Conservation (phyloP, 2,888 invertebrate genomes). For the Agrochola macilenta region DNA sequence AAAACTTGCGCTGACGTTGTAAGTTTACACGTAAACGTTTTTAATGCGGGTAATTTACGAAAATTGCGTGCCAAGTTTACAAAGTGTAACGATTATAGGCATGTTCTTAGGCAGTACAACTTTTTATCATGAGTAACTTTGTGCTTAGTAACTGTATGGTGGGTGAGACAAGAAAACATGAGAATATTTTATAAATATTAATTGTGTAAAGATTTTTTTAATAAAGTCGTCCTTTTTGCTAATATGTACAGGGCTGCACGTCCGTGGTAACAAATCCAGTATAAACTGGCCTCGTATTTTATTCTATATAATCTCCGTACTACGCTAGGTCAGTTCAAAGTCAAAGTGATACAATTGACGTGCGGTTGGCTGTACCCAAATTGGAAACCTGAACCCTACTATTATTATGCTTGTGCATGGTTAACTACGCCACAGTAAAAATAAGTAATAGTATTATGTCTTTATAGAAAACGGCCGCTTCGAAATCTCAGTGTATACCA, state of each 20-base stretch:
- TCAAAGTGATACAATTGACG: too few relatives aligned
- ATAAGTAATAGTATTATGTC: too few relatives aligned
- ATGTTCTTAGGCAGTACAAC: conserved; percentile 3
- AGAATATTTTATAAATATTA: neutral
- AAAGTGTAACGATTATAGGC: conserved; percentile 12
- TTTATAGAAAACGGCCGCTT: too few relatives aligned
- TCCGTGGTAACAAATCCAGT: too few relatives aligned
- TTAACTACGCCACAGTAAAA: neutral
- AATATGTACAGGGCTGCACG: too few relatives aligned
- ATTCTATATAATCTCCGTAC: too few relatives aligned
- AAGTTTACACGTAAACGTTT: conserved; percentile 30
- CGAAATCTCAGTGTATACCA: too few relatives aligned
- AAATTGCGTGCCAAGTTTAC: conserved; percentile 17
- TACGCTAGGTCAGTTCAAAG: too few relatives aligned
- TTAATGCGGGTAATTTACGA: conserved; percentile 5
- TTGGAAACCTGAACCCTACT: neutral
- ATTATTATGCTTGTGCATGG: neutral
- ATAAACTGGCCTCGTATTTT: too few relatives aligned
- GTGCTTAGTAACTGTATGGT: neutral
- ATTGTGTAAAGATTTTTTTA: too few relatives aligned
- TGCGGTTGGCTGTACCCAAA: neutral
- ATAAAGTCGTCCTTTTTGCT: too few relatives aligned
- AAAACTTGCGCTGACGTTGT: conserved; percentile 18
- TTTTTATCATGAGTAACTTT: neutral
- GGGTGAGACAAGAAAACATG: neutral